These are phyloP conservation scores for Acrocephalus arundinaceus DNA, from an alignment of 2,113 vertebrate genomes.

Conservation along the genomic window DNA sequence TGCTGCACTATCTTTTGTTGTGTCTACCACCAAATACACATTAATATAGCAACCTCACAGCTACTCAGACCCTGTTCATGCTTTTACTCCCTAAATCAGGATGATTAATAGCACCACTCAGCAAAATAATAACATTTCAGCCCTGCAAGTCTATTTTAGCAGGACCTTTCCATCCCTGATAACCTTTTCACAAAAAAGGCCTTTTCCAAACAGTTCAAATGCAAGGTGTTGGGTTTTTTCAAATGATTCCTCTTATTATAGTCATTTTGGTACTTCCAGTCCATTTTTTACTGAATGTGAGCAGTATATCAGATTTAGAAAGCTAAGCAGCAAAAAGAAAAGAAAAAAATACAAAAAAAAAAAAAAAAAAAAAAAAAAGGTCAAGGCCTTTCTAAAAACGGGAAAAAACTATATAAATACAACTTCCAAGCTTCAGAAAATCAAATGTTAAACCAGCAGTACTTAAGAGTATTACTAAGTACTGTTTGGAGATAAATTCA, in stretches of 20 bases:
- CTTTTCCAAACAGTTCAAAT: background rate
- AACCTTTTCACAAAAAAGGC: background rate
- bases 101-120: background rate
- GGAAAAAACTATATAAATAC: background rate
- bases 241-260: background rate
- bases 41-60: background rate
- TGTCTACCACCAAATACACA: background rate
- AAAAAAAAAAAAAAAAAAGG: background rate
- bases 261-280: background rate
- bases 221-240: fast-evolving
- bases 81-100: background rate
- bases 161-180: background rate
- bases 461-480: background rate
- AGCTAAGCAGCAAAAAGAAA: background rate
- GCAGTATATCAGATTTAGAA: background rate
- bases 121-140: background rate
- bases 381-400: background rate
- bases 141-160: background rate
- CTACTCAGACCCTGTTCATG: background rate
- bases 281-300: background rate
- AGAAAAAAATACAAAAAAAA: background rate
- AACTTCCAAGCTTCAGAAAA: background rate
- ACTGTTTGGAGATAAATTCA: background rate
- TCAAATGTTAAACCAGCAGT: background rate
- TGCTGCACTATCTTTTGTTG: background rate